Evolutionary conservation across 2,113 vertebrate species (phyloP), one percentile per base, ranked within the genome.

Genomic region (Pelecanus crispus): DNA sequence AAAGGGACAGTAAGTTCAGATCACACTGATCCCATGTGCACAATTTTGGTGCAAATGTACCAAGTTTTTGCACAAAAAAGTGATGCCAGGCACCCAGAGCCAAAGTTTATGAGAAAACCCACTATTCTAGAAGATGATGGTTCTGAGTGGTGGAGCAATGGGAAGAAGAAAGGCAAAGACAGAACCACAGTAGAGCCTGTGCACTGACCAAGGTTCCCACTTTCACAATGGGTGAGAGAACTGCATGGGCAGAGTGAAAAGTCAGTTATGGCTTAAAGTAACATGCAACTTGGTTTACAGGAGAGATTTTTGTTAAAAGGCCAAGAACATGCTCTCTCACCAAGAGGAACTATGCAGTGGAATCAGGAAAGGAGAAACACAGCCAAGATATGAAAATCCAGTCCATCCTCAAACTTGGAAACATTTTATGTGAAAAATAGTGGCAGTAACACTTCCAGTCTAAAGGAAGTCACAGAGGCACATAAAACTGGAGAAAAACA

Each of bases 201-300:
- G 28, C 19, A 32, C 10, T 6, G 42, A 73, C 21, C 11, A 16
- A 18, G 13, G 29, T 2, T 45, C 36, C 17, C 8, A 6, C 10
- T n/a, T 28, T 2, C 1, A 6, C 1, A 1, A 44, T 6, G 14
- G 9, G 9, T 19, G 18, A 7, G 31, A 55, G n/a, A 72, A n/a
- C 10, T 7, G 4, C 14, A 21, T 0, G 0, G 9, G 18, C 26
- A 49, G 21, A 72, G 7, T 1, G 4, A 21, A n/a, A 36, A 67
- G 20, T 16, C 65, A 68, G 13, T 5, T 1, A 1, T 13, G n/a
- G 31, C 34, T 53, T 31, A 40, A 61, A 67, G n/a, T 26, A 55
- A 75, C n/a, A 19, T 0, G 2, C 10, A 31, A 24, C 31, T 34
- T 47, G 20, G 15, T 40, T 59, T 47, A 34, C 0, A 72, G 26